These are phyloP conservation scores for Verasper variegatus DNA, from an alignment of 2,113 vertebrate genomes.

Conservation along the genomic window DNA sequence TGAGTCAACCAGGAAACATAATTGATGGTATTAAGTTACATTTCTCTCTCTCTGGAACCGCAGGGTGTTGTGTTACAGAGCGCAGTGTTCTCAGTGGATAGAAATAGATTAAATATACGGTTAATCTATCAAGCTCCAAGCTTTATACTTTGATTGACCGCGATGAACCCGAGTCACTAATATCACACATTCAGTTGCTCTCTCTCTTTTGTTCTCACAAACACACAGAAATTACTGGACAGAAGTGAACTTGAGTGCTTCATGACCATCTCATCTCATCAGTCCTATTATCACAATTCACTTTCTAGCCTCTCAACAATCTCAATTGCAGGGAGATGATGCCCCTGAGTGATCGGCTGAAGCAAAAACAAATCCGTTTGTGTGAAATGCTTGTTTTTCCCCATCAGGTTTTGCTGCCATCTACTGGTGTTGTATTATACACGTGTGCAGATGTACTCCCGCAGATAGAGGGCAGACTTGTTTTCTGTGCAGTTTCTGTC, in stretches of 20 bases:
- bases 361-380: neutral
- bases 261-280: neutral
- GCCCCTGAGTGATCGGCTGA: slow-evolving; percentile 7
- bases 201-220: neutral
- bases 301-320: slow-evolving; percentile 10
- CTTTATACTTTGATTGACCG: slow-evolving; percentile 2
- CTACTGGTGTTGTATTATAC: slow-evolving; percentile 27
- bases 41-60: slow-evolving; percentile 5
- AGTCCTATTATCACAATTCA: neutral
- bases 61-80: slow-evolving; percentile 30
- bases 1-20: slow-evolving; percentile 46
- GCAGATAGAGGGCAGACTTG: neutral
- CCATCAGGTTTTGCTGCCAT: slow-evolving; percentile 47
- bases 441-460: neutral
- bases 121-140: slow-evolving; percentile 17
- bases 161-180: neutral
- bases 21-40: slow-evolving; percentile 44
- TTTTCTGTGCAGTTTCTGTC: neutral
- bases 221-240: no score
- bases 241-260: neutral
- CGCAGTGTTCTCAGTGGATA: slow-evolving; percentile 4
- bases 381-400: neutral
- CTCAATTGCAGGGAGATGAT: neutral
- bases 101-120: slow-evolving; percentile 19
- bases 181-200: neutral